These are phyloP conservation scores for Dascyllus trimaculatus DNA, from an alignment of 2,113 vertebrate genomes.

Conservation along the genomic window DNA sequence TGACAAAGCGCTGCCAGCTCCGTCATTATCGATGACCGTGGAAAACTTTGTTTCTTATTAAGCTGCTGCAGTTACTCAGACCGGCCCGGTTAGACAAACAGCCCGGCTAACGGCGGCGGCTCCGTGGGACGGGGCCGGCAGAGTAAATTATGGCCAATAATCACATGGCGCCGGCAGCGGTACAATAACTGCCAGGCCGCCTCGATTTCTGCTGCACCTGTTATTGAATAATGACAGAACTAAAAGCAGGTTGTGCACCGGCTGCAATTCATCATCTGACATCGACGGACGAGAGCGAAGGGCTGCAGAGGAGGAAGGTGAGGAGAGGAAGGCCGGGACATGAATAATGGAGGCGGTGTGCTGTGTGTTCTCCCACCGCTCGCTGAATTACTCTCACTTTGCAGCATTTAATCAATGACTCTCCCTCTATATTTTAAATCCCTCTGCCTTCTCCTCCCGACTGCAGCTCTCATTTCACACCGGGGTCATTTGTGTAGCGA, in stretches of 20 bases:
- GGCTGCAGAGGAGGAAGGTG: slow-evolving; percentile 28
- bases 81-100: slow-evolving; percentile 57
- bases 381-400: slow-evolving; percentile 82
- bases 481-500: slow-evolving; percentile 58
- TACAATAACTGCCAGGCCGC: slow-evolving; percentile 69
- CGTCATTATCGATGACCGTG: slow-evolving; percentile 46
- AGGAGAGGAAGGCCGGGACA: slow-evolving; percentile 46
- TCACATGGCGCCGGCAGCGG: slow-evolving; percentile 53
- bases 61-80: slow-evolving; percentile 43
- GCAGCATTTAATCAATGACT: slow-evolving; percentile 85
- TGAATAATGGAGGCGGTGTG: slow-evolving; percentile 78
- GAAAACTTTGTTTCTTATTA: slow-evolving; percentile 56
- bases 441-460: slow-evolving; percentile 45
- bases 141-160: slow-evolving; percentile 71
- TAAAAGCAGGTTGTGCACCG: slow-evolving; percentile 68
- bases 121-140: slow-evolving; percentile 37
- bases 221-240: slow-evolving; percentile 80
- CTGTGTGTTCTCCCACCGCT: slow-evolving; percentile 70
- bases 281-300: slow-evolving; percentile 60
- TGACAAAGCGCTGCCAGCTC: slow-evolving; percentile 37
- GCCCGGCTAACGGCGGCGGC: slow-evolving; percentile 39
- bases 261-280: slow-evolving; percentile 74
- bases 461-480: slow-evolving; percentile 58
- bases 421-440: slow-evolving; percentile 72
- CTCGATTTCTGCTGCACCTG: slow-evolving; percentile 69